These are phyloP conservation scores for Doris montereyensis DNA, from an alignment of 2,888 invertebrate species.

Conservation along the genomic window DNA sequence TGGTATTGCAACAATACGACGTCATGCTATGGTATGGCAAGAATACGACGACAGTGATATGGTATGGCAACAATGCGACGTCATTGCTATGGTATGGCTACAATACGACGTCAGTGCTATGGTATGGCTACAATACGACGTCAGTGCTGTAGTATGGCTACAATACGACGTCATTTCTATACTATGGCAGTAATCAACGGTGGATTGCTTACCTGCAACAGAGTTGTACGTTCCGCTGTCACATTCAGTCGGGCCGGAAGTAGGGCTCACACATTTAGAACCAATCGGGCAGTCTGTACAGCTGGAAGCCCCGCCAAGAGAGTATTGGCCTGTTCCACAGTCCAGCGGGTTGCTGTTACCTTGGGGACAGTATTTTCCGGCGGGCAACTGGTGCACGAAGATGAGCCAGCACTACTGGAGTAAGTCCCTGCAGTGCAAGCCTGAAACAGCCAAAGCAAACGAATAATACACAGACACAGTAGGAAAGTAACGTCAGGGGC, in stretches of 20 bases:
- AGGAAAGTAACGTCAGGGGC: too few relatives aligned
- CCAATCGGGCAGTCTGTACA: conserved; percentile 65
- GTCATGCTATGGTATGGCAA: too few relatives aligned
- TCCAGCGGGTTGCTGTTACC: conserved; percentile 55
- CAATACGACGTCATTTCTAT: too few relatives aligned
- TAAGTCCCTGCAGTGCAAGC: conserved; percentile 55
- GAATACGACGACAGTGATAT: too few relatives aligned
- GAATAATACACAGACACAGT: background rate
- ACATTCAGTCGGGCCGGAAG: conserved; percentile 49
- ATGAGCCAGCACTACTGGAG: conserved; percentile 55
- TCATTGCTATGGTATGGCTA: too few relatives aligned
- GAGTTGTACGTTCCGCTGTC: conserved; percentile 55
- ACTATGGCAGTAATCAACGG: too few relatives aligned
- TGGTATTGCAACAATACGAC: too few relatives aligned
- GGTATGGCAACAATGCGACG: too few relatives aligned
- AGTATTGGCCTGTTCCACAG: conserved; percentile 62
- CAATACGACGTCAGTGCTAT: too few relatives aligned
- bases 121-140: too few relatives aligned
- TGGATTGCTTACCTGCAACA: conserved; percentile 48
- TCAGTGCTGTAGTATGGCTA: too few relatives aligned
- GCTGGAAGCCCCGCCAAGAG: conserved; percentile 49
- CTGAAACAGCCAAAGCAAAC: conserved; percentile 37
- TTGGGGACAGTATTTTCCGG: conserved; percentile 57
- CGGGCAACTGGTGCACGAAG: conserved; percentile 61
- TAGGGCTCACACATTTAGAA: conserved; percentile 50